Base-by-base conservation (phyloP, 1,140 invertebrate genomes). In the Listronotus bonariensis region DNA sequence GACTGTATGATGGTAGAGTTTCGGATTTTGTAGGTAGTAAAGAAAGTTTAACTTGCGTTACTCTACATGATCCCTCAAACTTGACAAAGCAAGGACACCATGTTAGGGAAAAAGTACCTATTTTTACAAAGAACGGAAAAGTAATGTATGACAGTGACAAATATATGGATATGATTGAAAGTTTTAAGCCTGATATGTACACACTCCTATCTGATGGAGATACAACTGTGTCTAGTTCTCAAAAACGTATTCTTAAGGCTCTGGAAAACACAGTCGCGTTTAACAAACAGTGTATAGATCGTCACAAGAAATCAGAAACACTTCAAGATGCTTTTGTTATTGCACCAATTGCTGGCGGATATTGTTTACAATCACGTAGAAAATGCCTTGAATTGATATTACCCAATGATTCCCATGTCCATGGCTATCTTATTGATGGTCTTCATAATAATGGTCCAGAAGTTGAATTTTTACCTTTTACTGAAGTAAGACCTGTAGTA, bases 191-290 rank as follows among this genome's bases (percentile, higher is more conserved):
- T 48, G 89, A 92, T 78, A 85, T 91, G 70, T 92, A 89, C 80
- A 84, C 91, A 73, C 85, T 87, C 15, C 79, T 95, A 58, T 87
- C 86, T 76, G 92, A 95, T 83, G 86, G 89, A n/a, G 90, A 92
- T 70, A 93, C 89, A 26, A 85, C 89, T 73, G 70, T 79, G n/a
- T n/a, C n/a, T n/a, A 6, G 88, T 87, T 68, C 79, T 84, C 0
- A 83, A 83, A 40, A 94, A 93, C 77, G n/a, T n/a, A n/a, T 80
- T 92, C 64, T 71, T 0, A 92, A 94, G 75, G 80, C 89, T 14
- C 80, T 89, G 0, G 80, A 86, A 15, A 83, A 85, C 62, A 88
- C 85, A 34, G 77, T 77, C 49, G 72, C 70, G 48, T 82, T 89
- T 65, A 80, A 88, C 66, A 78, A 87, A 51, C 76, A 81, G 51